These are phyloP conservation scores for Alentia gelatinosa DNA, from an alignment of 2,888 invertebrate genomes.

Conservation along the genomic window DNA sequence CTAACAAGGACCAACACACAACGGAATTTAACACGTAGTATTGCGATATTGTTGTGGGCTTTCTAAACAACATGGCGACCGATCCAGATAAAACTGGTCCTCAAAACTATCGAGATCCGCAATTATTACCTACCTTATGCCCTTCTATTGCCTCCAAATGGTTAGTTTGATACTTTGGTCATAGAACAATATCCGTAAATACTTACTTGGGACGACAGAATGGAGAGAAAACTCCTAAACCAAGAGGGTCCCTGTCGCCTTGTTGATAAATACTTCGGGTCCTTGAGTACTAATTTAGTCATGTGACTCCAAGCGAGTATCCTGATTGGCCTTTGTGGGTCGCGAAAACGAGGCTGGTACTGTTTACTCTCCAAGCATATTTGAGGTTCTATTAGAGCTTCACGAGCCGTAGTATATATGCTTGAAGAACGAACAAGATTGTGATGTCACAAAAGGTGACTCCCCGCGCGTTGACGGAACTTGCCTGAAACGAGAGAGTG, in stretches of 20 bases:
- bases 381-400: not conserved
- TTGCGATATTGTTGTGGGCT: not conserved
- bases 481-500: not conserved
- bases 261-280: slow-evolving; percentile 51
- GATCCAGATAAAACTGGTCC: not conserved
- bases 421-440: not conserved
- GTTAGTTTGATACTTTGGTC: not conserved
- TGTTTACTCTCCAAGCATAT: not conserved
- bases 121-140: not conserved
- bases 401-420: not conserved
- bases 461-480: slow-evolving; percentile 24
- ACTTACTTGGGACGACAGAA: slow-evolving; percentile 44
- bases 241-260: not conserved
- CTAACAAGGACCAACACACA: not conserved
- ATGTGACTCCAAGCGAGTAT: not conserved
- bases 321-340: not conserved
- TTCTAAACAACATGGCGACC: slow-evolving; percentile 49
- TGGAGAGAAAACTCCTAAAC: slow-evolving; percentile 5
- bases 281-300: slow-evolving; percentile 51
- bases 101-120: slow-evolving; percentile 11
- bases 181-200: not conserved
- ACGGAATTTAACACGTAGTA: not conserved
- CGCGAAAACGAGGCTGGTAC: slow-evolving; percentile 19
- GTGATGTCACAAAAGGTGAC: slow-evolving; percentile 51
- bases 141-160: not conserved